Percentiles rank a stretch among this genome's conserved stretches.
phyloP scores from a whole-genome alignment of 2,797 vertebrate species.

The Falco berigora region DNA sequence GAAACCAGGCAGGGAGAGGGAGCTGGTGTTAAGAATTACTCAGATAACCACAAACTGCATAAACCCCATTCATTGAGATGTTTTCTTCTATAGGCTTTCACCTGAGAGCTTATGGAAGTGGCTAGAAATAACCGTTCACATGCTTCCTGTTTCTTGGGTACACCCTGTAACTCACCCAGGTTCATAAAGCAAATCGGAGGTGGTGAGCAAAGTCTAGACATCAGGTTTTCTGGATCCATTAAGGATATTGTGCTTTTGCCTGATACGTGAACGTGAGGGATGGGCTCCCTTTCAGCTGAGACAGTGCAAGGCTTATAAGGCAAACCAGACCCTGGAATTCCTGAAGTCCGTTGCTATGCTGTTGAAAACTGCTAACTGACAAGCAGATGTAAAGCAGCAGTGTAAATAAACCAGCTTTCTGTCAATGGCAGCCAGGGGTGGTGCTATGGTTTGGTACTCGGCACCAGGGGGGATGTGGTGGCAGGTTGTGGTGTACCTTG shows the following conservation, averaged over 20 bases:
- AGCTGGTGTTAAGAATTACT: constrained; percentile 50
- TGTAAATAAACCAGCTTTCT: not conserved
- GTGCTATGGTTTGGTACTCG: not conserved
- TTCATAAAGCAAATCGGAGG: not conserved
- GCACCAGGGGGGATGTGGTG: no score
- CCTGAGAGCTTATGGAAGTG: not conserved
- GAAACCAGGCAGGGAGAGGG: constrained; percentile 27
- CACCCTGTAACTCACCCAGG: not conserved
- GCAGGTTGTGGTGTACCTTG: not conserved
- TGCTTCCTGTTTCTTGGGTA: not conserved
- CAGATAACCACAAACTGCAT: constrained; percentile 32
- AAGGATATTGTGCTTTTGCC: not conserved
- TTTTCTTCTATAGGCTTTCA: constrained; percentile 26
- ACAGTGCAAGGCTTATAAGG: not conserved
- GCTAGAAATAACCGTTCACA: not conserved
- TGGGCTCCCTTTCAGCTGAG: not conserved
- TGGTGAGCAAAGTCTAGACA: not conserved
- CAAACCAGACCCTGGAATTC: not conserved
- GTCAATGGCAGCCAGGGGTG: not conserved
- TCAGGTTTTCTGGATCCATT: not conserved
- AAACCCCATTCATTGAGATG: not conserved
- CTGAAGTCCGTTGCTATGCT: not conserved
- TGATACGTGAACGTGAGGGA: accelerated
- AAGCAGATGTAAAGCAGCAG: not conserved
- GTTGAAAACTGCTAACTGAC: not conserved